These are phyloP conservation scores for Tyrannus savana DNA, from an alignment of 2,113 vertebrate species.

Conservation along the genomic window DNA sequence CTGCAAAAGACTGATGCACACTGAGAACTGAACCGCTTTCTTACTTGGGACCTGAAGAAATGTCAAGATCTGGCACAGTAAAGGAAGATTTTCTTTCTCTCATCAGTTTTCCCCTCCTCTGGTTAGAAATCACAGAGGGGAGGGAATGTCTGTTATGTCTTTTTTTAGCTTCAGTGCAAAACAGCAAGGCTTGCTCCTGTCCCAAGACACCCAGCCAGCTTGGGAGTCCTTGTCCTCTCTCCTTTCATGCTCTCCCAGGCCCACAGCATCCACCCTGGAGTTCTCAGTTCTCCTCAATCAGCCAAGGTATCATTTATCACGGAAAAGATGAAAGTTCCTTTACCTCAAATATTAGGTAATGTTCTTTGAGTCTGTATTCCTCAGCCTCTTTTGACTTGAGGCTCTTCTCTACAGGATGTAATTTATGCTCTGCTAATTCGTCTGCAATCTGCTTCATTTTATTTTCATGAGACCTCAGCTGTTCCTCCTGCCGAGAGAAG, in stretches of 20 bases:
- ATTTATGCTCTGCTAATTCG: constrained; percentile 92
- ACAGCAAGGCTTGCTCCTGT: not conserved
- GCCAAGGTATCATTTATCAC: constrained; percentile 10
- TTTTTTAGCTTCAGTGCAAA: not conserved
- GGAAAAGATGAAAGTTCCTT: constrained; percentile 40
- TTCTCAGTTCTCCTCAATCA: not conserved
- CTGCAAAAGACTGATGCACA: not conserved
- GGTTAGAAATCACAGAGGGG: not conserved
- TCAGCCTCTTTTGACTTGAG: constrained; percentile 92
- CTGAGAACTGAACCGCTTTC: not conserved
- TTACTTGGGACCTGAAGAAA: not conserved
- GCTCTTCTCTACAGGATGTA: constrained; percentile 82
- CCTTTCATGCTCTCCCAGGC: not conserved
- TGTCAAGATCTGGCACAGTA: not conserved
- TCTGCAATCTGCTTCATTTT: constrained; percentile 93
- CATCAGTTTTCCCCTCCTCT: not conserved
- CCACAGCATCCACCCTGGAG: not conserved
- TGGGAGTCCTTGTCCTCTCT: not conserved
- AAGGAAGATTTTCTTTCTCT: not conserved
- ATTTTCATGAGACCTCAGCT: constrained; percentile 93
- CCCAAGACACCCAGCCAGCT: not conserved
- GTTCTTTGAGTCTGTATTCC: constrained; percentile 94
- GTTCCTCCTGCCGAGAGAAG: constrained; percentile 84
- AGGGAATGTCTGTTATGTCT: not conserved
- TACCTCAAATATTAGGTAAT: constrained; percentile 97